Conservation (phyloP, 2,888 invertebrate genomes). For the Aphidius colemani region DNA sequence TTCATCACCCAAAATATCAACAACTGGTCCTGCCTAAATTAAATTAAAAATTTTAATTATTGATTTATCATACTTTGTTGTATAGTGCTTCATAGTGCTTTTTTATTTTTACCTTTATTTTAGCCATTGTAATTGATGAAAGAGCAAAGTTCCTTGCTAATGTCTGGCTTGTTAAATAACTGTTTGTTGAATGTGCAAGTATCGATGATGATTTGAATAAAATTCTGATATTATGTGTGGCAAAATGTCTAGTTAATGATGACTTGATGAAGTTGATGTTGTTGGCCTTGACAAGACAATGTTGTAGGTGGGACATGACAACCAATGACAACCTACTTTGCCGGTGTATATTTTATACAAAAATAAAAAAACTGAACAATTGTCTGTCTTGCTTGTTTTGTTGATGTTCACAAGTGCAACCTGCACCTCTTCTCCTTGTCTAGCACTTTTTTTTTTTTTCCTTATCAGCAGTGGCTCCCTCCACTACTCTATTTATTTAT, state of each 20-base stretch:
- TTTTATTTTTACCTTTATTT: constrained; percentile 50
- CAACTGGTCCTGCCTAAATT: constrained; percentile 78
- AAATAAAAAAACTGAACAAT: no score
- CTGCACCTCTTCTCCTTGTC: no score
- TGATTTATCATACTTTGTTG: neutral
- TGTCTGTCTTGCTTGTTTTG: no score
- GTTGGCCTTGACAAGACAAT: constrained; percentile 1
- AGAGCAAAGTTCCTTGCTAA: constrained; percentile 36
- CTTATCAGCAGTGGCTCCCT: no score
- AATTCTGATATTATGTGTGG: constrained; percentile 34
- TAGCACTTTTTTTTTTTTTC: no score
- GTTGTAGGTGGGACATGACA: constrained; percentile 14
- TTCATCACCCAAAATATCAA: constrained; percentile 93
- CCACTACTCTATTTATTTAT: no score
- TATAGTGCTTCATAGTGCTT: no score
- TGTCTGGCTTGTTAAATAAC: constrained; percentile 17
- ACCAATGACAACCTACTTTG: constrained; percentile 39
- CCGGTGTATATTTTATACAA: constrained; percentile 23
- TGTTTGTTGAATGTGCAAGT: constrained; percentile 8
- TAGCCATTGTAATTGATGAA: constrained; percentile 48
- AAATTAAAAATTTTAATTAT: constrained; percentile 2
- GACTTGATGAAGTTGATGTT: constrained; percentile 43
- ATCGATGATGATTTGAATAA: constrained; percentile 26
- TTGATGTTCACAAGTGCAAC: no score
- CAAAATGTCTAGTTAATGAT: constrained; percentile 33